Percentiles rank a stretch among this genome's conserved stretches.
Evolutionary conservation across 2,113 vertebrate species (phyloP).

Genomic region (Indicator maculatus): DNA sequence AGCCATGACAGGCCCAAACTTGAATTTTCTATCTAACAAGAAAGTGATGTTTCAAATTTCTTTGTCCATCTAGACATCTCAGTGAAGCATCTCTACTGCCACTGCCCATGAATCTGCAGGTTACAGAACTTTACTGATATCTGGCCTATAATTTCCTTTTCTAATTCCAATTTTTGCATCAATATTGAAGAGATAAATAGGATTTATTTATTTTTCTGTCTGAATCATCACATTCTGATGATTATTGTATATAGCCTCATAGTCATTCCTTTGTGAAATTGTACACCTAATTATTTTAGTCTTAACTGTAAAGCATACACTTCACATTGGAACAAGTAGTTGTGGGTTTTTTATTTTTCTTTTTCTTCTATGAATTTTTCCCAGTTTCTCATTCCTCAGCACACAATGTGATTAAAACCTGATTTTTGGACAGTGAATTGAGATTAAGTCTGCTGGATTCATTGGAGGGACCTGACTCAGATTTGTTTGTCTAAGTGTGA

Average conservation of each 20-base stretch:
- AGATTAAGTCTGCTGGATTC: background rate
- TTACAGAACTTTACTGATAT: background rate
- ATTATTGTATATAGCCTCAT: background rate
- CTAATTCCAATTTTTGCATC: background rate
- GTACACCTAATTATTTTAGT: background rate
- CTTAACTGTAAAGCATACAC: background rate
- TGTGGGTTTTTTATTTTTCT: too few relatives aligned
- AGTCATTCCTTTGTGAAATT: background rate
- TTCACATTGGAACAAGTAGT: background rate
- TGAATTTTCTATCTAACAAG: background rate
- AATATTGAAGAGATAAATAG: background rate
- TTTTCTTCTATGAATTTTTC: background rate
- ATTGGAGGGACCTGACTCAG: background rate
- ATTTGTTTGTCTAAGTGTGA: background rate
- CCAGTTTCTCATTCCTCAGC: background rate
- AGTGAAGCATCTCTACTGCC: background rate
- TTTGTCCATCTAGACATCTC: background rate
- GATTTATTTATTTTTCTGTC: too few relatives aligned
- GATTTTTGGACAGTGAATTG: background rate
- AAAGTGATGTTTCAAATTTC: background rate
- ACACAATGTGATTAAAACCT: background rate
- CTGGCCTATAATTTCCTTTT: background rate
- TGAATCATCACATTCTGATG: background rate
- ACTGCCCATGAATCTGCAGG: background rate
- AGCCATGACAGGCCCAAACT: background rate